phyloP scores from a whole-genome alignment of 2,888 invertebrate species.

The Microdon myrmicae region DNA sequence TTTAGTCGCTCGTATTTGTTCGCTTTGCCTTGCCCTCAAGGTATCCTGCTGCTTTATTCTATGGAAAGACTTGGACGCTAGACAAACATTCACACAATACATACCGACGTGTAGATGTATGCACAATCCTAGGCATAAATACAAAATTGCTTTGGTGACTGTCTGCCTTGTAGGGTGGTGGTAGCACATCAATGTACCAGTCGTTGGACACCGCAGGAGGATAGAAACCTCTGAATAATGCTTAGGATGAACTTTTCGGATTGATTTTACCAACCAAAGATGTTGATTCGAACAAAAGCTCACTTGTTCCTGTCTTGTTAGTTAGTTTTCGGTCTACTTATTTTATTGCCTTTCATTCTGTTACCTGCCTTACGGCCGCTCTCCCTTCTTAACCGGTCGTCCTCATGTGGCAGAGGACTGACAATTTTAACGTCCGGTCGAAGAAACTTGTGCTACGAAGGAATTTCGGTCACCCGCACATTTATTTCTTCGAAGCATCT shows the following conservation, averaged over 20 bases:
- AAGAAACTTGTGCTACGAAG: conserved; percentile 36
- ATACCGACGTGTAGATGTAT: neutral
- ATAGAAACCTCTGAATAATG: too few relatives aligned
- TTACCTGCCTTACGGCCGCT: conserved; percentile 14
- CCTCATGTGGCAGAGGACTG: conserved; percentile 6
- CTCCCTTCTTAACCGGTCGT: conserved; percentile 4
- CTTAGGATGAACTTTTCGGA: conserved; percentile 53
- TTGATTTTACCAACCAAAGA: conserved; percentile 54
- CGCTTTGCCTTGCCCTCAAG: conserved; percentile 44
- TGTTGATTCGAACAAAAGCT: conserved; percentile 52
- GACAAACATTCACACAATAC: neutral
- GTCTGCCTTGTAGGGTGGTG: conserved; percentile 21
- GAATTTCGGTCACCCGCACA: conserved; percentile 52
- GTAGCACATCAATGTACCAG: conserved; percentile 34
- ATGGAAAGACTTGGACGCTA: neutral
- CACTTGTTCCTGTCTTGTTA: conserved; percentile 56
- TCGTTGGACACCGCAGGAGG: neutral
- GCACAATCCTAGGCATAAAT: conserved; percentile 32
- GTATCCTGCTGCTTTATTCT: too few relatives aligned
- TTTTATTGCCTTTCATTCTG: conserved; percentile 51
- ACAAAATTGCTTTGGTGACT: conserved; percentile 42
- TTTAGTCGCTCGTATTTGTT: conserved; percentile 52
- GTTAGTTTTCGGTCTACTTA: conserved; percentile 57
- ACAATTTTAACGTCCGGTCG: conserved; percentile 41
- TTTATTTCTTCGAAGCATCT: conserved; percentile 35